A percentile compares a stretch with the other conserved stretches of the same genome.
Conservation (phyloP, 2,888 invertebrate genomes). For the Drosophila incognita region DNA sequence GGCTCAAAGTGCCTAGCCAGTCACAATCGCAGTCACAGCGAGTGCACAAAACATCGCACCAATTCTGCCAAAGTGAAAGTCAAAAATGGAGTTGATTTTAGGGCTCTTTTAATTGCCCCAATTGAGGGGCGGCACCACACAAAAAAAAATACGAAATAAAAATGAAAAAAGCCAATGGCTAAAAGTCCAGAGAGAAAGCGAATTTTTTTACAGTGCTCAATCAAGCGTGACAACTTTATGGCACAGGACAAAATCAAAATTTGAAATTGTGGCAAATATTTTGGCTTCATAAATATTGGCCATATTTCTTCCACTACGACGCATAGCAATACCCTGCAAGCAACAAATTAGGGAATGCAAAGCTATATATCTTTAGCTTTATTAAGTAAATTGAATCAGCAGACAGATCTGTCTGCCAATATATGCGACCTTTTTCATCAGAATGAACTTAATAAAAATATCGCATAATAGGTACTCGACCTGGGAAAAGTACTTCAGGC, state of each 20-base stretch:
- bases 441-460: neutral
- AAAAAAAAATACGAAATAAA: neutral
- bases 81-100: slow-evolving; percentile 76
- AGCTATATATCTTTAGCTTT: neutral
- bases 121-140: slow-evolving; percentile 13
- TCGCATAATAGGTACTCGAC: neutral
- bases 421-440: neutral
- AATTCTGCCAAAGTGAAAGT: slow-evolving; percentile 54
- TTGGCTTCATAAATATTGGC: slow-evolving; percentile 66
- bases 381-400: neutral
- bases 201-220: slow-evolving; percentile 72
- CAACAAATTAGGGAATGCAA: neutral
- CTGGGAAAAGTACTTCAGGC: neutral
- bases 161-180: neutral
- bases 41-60: slow-evolving; percentile 43
- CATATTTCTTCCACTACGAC: slow-evolving; percentile 9
- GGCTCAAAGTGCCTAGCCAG: slow-evolving; percentile 38
- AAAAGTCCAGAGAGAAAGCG: slow-evolving; percentile 16
- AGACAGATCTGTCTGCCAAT: neutral
- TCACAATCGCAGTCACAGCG: slow-evolving; percentile 36
- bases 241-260: slow-evolving; percentile 46
- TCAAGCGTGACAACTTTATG: slow-evolving; percentile 65
- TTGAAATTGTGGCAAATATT: slow-evolving; percentile 68
- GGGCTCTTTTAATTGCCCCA: slow-evolving; percentile 69
- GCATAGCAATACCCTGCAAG: slow-evolving; percentile 15